phyloP scores from a whole-genome alignment of 2,113 vertebrate genomes.

The Anhinga rufa region DNA sequence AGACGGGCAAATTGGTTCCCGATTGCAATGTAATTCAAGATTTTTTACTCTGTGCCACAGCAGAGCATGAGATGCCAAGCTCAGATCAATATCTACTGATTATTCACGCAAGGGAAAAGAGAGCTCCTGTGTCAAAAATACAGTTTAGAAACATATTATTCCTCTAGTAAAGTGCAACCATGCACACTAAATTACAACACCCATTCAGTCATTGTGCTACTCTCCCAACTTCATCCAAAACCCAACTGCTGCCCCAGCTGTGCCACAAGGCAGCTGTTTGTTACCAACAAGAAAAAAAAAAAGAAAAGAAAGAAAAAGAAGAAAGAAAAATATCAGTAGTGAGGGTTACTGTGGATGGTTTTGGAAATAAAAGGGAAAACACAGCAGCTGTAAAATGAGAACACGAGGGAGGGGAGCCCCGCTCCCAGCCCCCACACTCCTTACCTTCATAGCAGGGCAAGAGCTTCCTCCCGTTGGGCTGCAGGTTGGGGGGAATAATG shows the following conservation, averaged over 20 bases:
- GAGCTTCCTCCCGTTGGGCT: slow-evolving; percentile 79
- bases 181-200: neutral
- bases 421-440: neutral
- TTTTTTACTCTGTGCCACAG: neutral
- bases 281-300: neutral
- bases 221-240: neutral
- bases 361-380: neutral
- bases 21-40: neutral
- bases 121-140: neutral
- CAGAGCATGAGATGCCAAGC: neutral
- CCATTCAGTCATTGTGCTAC: neutral
- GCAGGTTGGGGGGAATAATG: slow-evolving; percentile 87
- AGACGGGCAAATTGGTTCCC: neutral
- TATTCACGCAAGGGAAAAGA: neutral
- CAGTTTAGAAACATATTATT: neutral
- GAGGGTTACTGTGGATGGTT: neutral
- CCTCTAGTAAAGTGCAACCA: neutral
- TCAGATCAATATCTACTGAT: neutral
- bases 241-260: neutral
- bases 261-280: fast-evolving
- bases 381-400: neutral
- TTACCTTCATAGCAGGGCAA: slow-evolving; percentile 97
- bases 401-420: neutral
- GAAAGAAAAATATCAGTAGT: neutral
- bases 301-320: neutral